phyloP scores from a whole-genome alignment of 2,888 invertebrate genomes.

The Phyto melanocephala region DNA sequence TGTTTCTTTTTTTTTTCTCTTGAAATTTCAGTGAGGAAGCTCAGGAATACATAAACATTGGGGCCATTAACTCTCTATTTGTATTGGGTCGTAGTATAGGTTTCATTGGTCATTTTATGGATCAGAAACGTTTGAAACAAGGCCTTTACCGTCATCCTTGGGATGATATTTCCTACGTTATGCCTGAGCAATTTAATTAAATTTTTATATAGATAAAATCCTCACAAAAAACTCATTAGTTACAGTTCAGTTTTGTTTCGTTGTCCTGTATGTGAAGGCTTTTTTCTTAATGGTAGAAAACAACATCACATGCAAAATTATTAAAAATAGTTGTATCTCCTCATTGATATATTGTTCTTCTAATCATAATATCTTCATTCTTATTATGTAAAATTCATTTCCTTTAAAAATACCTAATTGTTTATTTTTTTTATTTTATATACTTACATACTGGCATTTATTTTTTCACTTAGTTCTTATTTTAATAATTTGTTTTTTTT shows the following conservation, averaged over 20 bases:
- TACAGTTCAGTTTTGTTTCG: constrained; percentile 9
- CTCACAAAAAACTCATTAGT: neutral
- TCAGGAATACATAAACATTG: constrained; percentile 97
- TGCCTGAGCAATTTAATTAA: constrained; percentile 79
- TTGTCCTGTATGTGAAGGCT: constrained; percentile 7
- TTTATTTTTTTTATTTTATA: constrained; percentile 16
- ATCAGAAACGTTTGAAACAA: constrained; percentile 98
- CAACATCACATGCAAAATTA: constrained; percentile 40
- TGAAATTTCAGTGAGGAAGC: constrained; percentile 89
- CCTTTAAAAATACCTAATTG: neutral
- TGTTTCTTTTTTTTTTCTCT: neutral
- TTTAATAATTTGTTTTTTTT: constrained; percentile 28
- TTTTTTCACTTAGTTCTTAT: constrained; percentile 35
- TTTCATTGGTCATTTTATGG: constrained; percentile 98
- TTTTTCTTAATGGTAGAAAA: constrained; percentile 2
- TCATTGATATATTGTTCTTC: constrained; percentile 29
- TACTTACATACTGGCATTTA: constrained; percentile 55
- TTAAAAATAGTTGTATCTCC: constrained; percentile 16
- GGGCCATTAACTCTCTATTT: constrained; percentile 98
- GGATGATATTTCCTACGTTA: constrained; percentile 92
- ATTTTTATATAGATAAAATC: neutral
- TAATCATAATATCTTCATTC: constrained; percentile 53
- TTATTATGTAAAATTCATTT: constrained; percentile 47
- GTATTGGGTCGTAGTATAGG: constrained; percentile 99
- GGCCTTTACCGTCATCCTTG: constrained; percentile 99